Evolutionary conservation across 2,888 invertebrate species (phyloP), one percentile per base, ranked within the genome.

Genomic region (Amblyteles armatorius): DNA sequence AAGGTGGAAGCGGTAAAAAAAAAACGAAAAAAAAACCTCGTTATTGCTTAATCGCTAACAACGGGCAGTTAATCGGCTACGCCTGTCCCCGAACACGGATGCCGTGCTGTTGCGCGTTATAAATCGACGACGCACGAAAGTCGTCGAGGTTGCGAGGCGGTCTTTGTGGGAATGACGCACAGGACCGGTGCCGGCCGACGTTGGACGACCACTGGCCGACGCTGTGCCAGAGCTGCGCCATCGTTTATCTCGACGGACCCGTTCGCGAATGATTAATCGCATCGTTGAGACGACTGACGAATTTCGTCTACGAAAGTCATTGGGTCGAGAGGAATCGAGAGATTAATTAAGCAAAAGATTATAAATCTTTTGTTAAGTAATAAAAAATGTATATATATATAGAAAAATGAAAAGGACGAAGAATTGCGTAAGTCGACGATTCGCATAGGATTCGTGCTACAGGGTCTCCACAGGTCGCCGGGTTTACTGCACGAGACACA

Each of bases 261-360:
- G 22, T 44, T 71, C 52, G 16, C 19, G 13, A 40, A 80, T 83
- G 79, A 83, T 83, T 76, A 65, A 83, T 83, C 22, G 26, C 57
- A 36, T 63, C 29, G 57, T 13, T 52, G 16, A 48, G 22, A 13
- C 55, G 73, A 63, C 50, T 22, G 4, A 16, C 72, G 4, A 29
- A 60, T 22, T 22, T 50, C 52, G 13, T n/a, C 44, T 44, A 55
- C 44, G 67, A 50, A 79, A 79, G 74, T 79, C 29, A 29, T 69
- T 36, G 33, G 44, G 22, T 9, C 19, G 40, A 68, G 40, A 50
- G 5, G 16, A 63, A 65, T 22, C 22, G 5, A 48, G 33, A 73
- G 26, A 65, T n/a, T 40, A 36, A 65, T 6, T 13, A 9, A 44
- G 44, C 7, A 26, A 7, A 68, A 63, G 52, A 11, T 2, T 19